Evolutionary conservation across 2,888 invertebrate genomes (phyloP), one percentile per base, ranked within the genome.

Genomic region (Melangyna quadrimaculata): DNA sequence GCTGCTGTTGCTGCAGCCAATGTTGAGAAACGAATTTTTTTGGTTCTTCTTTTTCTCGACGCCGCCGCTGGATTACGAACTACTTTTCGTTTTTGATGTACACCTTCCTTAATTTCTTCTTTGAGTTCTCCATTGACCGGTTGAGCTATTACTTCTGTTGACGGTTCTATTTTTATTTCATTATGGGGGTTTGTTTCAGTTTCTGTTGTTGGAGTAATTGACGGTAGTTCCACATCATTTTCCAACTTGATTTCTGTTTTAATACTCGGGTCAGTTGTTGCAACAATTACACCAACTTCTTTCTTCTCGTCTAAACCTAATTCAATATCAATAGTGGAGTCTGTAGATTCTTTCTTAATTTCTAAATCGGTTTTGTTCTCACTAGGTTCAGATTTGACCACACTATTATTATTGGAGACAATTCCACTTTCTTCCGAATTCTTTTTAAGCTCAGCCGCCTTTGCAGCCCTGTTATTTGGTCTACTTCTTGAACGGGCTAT

Each of bases 1-100:
- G 77, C 78, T 87, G 96, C 96, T 95, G 96, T 96, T 95, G 79
- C 43, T 4, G 82, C 59, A 2, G 10, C 9, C 4, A 74, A 19
- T 1, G 80, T 40, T n/a, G 84, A 19, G 45, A 63, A 29, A 0
- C 75, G 75, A 2, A 72, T 40, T 22, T 61, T 43, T 40, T 32
- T 79, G 1, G 71, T 22, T 29, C 59, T 83, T 96, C 96, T 93
- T 96, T 95, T 43, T 32, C 29, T 90, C 95, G 95, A 3, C 5
- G 69, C 19, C 3, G 67, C 17, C 3, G 19, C n/a, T 10, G 17
- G 35, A 27, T 51, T 73, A n/a, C 35, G 61, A 1, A 51, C 61
- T n/a, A 17, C 8, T 51, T 73, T 73, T 24, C n/a, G 27, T 19
- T 43, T 71, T 24, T 14, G 2, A 19, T 37, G 19, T 5, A 29